Conservation (phyloP, 2,797 vertebrate species). For the Peromyscus melanophrys region DNA sequence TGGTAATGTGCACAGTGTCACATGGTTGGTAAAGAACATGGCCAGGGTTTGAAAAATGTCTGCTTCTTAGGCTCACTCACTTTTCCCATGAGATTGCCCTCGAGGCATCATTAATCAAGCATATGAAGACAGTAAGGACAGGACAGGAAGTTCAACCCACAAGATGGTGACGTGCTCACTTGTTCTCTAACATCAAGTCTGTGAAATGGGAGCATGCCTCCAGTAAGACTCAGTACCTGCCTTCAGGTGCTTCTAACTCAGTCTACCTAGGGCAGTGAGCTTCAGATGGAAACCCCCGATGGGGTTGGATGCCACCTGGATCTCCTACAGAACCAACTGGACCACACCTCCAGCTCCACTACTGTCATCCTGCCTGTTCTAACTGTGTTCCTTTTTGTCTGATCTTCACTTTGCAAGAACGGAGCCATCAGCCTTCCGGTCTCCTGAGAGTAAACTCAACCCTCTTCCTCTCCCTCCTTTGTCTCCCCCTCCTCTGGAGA, state of each 20-base stretch:
- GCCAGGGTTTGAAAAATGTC: background rate
- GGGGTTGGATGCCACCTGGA: background rate
- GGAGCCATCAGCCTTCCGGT: background rate
- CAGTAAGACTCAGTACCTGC: background rate
- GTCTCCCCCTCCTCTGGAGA: background rate
- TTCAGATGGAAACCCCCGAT: background rate
- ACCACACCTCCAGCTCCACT: background rate
- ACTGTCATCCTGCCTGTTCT: background rate
- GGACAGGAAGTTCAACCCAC: background rate
- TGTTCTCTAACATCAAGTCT: background rate
- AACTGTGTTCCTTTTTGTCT: fast-evolving
- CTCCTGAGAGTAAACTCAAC: background rate
- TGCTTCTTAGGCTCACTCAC: background rate
- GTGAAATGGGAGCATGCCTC: background rate
- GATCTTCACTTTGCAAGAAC: background rate
- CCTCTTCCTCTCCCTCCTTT: background rate
- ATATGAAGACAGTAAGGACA: background rate
- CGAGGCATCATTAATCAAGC: background rate
- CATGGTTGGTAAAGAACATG: background rate
- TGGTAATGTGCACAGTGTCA: fast-evolving
- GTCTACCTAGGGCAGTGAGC: background rate
- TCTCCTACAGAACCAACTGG: background rate
- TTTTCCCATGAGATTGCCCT: background rate
- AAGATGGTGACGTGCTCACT: background rate
- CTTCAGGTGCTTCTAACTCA: background rate